A percentile compares a stretch with the other conserved stretches of the same genome.
Evolutionary conservation across 2,888 invertebrate species (phyloP).

Genomic region (Drosophila kambysellisi): DNA sequence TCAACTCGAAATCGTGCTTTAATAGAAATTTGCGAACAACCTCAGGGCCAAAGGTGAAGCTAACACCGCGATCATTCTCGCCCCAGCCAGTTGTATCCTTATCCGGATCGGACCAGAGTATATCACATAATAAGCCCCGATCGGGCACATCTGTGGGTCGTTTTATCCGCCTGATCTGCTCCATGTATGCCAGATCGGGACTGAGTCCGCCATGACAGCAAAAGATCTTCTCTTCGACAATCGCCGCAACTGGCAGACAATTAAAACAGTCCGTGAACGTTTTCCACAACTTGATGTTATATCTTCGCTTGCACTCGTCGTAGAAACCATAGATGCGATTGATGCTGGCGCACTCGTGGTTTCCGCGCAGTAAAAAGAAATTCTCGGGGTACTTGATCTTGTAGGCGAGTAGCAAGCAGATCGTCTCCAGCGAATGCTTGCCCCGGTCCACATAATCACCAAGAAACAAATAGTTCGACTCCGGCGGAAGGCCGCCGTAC

Average conservation of each 20-base stretch:
- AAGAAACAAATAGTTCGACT: constrained; percentile 98
- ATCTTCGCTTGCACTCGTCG: constrained; percentile 96
- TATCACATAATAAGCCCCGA: constrained; percentile 96
- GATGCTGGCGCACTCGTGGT: constrained; percentile 98
- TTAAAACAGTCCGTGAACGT: constrained; percentile 99
- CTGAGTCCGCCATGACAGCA: constrained; percentile 93
- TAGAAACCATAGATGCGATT: constrained; percentile 98
- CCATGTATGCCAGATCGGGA: constrained; percentile 96
- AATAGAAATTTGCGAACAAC: constrained; percentile 86
- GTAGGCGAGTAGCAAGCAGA: constrained; percentile 97
- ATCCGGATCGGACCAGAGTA: constrained; percentile 98
- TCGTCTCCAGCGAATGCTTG: constrained; percentile 98
- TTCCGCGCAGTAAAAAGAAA: constrained; percentile 97
- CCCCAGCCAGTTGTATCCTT: constrained; percentile 99
- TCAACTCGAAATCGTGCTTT: constrained; percentile 99
- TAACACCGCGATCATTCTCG: constrained; percentile 99
- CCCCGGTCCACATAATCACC: constrained; percentile 99
- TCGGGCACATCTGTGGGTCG: constrained; percentile 98
- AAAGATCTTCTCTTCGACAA: constrained; percentile 93
- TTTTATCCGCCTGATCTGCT: constrained; percentile 98
- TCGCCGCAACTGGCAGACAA: constrained; percentile 98
- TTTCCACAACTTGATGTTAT: constrained; percentile 99
- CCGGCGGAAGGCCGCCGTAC: constrained; percentile 98
- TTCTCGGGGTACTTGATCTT: constrained; percentile 99
- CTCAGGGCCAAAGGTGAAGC: constrained; percentile 99